Percentiles rank a stretch among this genome's conserved stretches.
phyloP scores from a whole-genome alignment of 2,888 invertebrate species.

The Chrysina gloriosa region DNA sequence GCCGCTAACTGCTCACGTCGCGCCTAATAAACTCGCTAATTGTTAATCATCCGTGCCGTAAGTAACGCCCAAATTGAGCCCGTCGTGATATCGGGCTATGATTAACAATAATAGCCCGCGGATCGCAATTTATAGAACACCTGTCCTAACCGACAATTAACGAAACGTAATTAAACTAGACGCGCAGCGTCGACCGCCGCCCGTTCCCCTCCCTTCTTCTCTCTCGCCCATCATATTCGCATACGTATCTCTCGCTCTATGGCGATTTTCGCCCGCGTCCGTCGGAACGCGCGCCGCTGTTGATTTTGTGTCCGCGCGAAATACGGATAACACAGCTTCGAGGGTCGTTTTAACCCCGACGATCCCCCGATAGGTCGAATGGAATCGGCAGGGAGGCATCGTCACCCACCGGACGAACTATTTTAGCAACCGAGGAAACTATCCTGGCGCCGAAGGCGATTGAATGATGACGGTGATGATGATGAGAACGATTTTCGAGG shows the following conservation, averaged over 20 bases:
- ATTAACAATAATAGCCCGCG: constrained; percentile 49
- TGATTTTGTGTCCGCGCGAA: neutral
- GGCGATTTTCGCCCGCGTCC: too few species aligned
- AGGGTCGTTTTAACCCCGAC: too few species aligned
- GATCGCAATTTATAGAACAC: constrained; percentile 45
- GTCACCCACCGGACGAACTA: too few species aligned
- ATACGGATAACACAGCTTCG: too few species aligned
- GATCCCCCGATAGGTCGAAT: too few species aligned
- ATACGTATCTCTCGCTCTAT: too few species aligned
- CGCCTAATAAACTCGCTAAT: constrained; percentile 9
- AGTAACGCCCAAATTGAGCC: constrained; percentile 40
- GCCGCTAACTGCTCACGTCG: neutral
- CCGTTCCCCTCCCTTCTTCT: neutral
- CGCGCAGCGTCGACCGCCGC: constrained; percentile 1
- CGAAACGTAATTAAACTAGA: constrained; percentile 48
- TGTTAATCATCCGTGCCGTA: constrained; percentile 30
- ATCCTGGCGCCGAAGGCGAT: too few species aligned
- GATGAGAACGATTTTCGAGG: too few species aligned
- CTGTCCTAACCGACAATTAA: constrained; percentile 47
- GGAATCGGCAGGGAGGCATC: too few species aligned
- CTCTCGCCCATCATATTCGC: too few species aligned
- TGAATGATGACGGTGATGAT: too few species aligned
- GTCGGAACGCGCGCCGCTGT: neutral
- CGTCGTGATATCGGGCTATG: constrained; percentile 46
- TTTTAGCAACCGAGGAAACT: too few species aligned